These are phyloP conservation scores for Psophia crepitans DNA, from an alignment of 2,113 vertebrate genomes.

Conservation along the genomic window DNA sequence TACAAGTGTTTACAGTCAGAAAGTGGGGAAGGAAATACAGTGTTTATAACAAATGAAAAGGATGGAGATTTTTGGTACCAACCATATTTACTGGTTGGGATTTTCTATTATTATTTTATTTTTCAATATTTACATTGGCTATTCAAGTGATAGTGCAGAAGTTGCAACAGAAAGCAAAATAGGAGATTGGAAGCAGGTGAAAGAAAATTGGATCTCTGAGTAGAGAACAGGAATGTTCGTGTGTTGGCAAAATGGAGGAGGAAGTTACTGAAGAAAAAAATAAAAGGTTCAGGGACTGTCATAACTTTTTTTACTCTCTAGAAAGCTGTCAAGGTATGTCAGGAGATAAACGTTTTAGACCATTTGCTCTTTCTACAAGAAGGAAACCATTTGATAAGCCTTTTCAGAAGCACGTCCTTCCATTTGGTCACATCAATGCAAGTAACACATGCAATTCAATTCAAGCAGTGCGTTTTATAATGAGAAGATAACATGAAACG, in stretches of 20 bases:
- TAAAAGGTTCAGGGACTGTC: background rate
- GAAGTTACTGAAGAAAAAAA: background rate
- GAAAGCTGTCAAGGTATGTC: background rate
- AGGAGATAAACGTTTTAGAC: background rate
- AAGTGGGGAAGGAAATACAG: background rate
- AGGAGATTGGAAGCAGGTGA: background rate
- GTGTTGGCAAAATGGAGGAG: background rate
- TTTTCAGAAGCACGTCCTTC: background rate
- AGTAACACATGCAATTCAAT: background rate
- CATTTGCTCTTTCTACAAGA: background rate
- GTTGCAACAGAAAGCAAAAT: background rate
- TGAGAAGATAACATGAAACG: background rate
- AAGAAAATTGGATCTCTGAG: background rate
- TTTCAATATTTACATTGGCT: background rate
- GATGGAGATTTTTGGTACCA: background rate
- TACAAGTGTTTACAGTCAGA: background rate
- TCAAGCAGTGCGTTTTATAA: background rate
- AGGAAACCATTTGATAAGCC: background rate
- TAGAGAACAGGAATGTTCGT: background rate
- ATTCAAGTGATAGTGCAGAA: background rate
- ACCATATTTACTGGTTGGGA: background rate
- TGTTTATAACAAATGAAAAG: background rate
- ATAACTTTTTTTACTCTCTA: background rate
- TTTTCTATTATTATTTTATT: background rate
- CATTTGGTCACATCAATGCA: background rate